Evolutionary conservation across 2,797 vertebrate genomes (phyloP), one percentile per base, ranked within the genome.

Genomic region (Microtus californicus): DNA sequence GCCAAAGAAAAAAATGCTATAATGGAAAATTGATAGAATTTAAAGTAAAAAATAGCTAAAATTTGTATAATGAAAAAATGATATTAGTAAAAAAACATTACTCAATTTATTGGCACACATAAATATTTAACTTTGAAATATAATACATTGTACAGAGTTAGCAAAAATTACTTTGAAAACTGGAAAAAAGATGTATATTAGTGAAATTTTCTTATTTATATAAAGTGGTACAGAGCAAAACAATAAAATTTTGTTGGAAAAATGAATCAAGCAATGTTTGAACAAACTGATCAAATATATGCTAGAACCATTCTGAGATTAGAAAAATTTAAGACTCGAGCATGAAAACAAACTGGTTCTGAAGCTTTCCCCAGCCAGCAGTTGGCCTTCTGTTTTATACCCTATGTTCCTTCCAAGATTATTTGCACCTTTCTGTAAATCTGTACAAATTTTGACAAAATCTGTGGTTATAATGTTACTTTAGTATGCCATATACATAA

Each of bases 131-230:
- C 63, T 74, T 76, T 25, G 2, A 67, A 17, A 5, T 29, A 31
- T 3, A 83, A 34, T 40, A 59, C 23, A 2, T 71, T 93, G 27
- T 43, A 31, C 3, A 17, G 37, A 61, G 8, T 63, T 88, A 76
- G 67, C 23, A 82, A 88, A 96, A 73, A 7, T 86, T n/a, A 6
- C 73, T 76, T 83, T 95, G 23, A 82, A 79, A 94, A 29, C 21
- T 71, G 40, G 3, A 13, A 3, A 13, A 15, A 21, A 54, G 45
- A 10, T 1, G 23, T 40, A 63, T 2, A 54, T 65, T 54, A 89
- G 19, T 77, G 7, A 77, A 61, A 37, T 61, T 54, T 67, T 43
- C 51, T 92, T 87, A 37, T 56, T 92, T 25, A 1, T 51, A 23
- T 74, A 80, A 87, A 61, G 13, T 59, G 7, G 13, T n/a, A 15